Evolutionary conservation across 2,888 invertebrate genomes (phyloP), one percentile per base, ranked within the genome.

Genomic region (Chironomus riparius): DNA sequence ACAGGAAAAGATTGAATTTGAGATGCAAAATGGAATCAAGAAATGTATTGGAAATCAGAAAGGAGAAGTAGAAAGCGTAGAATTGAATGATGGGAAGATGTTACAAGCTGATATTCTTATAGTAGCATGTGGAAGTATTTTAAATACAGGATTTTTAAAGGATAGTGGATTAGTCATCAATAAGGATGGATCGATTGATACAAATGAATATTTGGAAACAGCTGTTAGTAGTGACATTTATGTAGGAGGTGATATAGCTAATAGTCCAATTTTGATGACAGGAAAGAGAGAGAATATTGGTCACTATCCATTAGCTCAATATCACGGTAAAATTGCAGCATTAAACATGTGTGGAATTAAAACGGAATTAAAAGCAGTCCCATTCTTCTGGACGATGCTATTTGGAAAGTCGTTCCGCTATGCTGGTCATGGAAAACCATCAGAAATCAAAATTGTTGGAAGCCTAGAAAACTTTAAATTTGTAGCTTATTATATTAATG

Each of bases 331-430:
- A 78, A 87, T 92, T 28, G 97, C 96, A 1, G 97, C 93, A 1
- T 84, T 92, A 77, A 95, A 94, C 83, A 95, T 98, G 85, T 82
- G 91, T n/a, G 92, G 90, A 68, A 89, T 89, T 78, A 83, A 85
- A 48, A 86, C 86, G 3, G 85, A 88, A 1, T 81, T 92, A 74
- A 86, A 87, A 79, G 88, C 92, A 0, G 92, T 97, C 0, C 97
- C 97, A 0, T 97, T 91, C 84, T 98, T 98, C 86, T 98, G 97
- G 93, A 95, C 96, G 0, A 88, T 90, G 83, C 83, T 97, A 77
- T 95, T 94, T 79, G 95, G 94, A 2, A 93, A 92, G 81, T 90
- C 91, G 61, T 88, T 95, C 72, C 87, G 94, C 68, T 95, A 94
- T 82, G 88, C 95, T 18, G 97, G 97, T 5, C 89, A 92, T 81